Percentiles rank a stretch among this genome's conserved stretches.
Conservation (phyloP, 1,140 invertebrate genomes). For the Octopus sinensis region DNA sequence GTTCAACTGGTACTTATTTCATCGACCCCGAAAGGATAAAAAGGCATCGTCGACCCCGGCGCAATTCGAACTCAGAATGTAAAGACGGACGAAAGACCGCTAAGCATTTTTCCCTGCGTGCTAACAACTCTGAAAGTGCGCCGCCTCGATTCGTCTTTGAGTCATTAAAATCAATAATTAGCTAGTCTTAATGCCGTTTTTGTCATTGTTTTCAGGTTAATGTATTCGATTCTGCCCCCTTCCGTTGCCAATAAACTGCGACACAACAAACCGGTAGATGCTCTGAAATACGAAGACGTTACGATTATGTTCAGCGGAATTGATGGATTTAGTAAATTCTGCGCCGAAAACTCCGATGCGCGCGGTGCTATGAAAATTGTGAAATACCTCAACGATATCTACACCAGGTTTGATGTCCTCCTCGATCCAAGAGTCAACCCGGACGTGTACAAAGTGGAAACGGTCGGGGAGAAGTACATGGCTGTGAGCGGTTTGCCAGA, state of each 20-base stretch:
- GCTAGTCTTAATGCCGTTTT: no score
- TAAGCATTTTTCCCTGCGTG: no score
- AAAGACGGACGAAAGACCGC: no score
- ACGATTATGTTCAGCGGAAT: slow-evolving; percentile 57
- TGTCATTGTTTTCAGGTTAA: slow-evolving; percentile 64
- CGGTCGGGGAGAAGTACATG: slow-evolving; percentile 99
- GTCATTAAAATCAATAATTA: no score
- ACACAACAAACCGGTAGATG: slow-evolving; percentile 72
- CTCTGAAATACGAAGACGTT: slow-evolving; percentile 50
- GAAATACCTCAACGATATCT: slow-evolving; percentile 53
- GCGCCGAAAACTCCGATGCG: slow-evolving; percentile 48
- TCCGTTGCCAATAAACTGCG: slow-evolving; percentile 89
- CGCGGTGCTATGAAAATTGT: slow-evolving; percentile 53
- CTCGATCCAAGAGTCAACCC: slow-evolving; percentile 86
- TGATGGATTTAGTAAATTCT: slow-evolving; percentile 53
- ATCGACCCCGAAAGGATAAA: no score
- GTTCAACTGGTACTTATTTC: no score
- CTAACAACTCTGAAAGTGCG: no score
- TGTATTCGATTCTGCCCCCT: slow-evolving; percentile 90
- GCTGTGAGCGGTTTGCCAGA: slow-evolving; percentile 95
- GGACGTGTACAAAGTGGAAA: slow-evolving; percentile 97
- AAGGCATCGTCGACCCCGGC: no score
- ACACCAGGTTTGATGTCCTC: slow-evolving; percentile 63
- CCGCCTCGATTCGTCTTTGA: no score
- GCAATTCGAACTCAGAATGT: no score